A percentile compares a stretch with the other conserved stretches of the same genome.
Evolutionary conservation across 2,888 invertebrate genomes (phyloP).

Genomic region (Leptarthrus brevirostris): DNA sequence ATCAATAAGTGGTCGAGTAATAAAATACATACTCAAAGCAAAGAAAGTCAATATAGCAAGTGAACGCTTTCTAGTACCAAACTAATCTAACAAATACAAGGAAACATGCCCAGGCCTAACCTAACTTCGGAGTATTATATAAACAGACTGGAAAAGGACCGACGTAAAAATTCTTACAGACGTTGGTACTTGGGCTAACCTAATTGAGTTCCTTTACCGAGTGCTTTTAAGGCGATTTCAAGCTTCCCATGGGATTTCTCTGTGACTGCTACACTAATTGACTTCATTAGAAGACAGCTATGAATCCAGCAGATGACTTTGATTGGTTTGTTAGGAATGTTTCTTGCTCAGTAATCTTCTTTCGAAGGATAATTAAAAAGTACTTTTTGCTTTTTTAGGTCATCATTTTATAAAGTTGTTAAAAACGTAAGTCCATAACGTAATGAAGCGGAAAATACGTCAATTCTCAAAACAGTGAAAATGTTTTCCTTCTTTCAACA

Average conservation of each 20-base stretch:
- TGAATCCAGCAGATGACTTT: constrained; percentile 49
- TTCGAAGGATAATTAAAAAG: constrained; percentile 31
- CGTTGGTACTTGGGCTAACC: constrained; percentile 39
- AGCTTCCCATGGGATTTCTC: constrained; percentile 37
- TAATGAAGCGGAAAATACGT: no score
- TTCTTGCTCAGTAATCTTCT: constrained; percentile 16
- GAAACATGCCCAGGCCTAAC: not conserved
- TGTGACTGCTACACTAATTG: constrained; percentile 50
- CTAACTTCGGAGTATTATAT: not conserved
- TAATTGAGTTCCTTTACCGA: constrained; percentile 51
- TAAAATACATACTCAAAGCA: constrained; percentile 35
- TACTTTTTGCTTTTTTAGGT: constrained; percentile 1
- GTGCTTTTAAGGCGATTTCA: constrained; percentile 53
- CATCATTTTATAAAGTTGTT: constrained; percentile 24
- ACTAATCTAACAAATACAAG: constrained; percentile 42
- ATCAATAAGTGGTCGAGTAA: constrained; percentile 48
- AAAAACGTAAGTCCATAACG: no score
- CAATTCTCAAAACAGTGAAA: no score
- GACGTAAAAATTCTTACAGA: constrained; percentile 31
- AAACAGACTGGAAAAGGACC: not conserved
- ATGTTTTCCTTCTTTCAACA: no score
- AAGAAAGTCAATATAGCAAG: not conserved
- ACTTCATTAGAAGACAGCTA: constrained; percentile 52
- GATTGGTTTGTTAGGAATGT: constrained; percentile 44
- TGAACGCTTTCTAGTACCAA: constrained; percentile 4